Conservation (phyloP, 2,888 invertebrate genomes). For the Lithodes maja region DNA sequence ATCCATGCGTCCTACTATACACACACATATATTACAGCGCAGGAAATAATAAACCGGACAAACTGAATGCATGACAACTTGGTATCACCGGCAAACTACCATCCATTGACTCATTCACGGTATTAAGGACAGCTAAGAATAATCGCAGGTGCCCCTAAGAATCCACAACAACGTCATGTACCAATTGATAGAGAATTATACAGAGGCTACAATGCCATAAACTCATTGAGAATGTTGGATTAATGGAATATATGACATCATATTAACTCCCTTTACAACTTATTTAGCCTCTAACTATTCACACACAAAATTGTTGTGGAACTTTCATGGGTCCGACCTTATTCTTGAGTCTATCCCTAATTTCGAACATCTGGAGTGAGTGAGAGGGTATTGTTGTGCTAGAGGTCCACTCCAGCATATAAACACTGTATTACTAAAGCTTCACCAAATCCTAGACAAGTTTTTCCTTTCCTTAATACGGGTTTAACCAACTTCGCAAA, state of each 20-base stretch:
- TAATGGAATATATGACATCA: no score
- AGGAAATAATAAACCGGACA: slow-evolving; percentile 29
- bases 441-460: slow-evolving; percentile 2
- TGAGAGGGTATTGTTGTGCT: slow-evolving; percentile 24
- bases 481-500: neutral
- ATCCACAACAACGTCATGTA: no score
- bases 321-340: no score
- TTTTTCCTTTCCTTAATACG: slow-evolving; percentile 17
- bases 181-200: no score
- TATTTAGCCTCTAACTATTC: no score
- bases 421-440: slow-evolving; percentile 28
- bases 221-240: no score
- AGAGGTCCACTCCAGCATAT: slow-evolving; percentile 35
- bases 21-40: neutral
- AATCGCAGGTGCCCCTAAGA: no score
- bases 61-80: slow-evolving; percentile 47
- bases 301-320: no score
- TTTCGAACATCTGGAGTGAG: slow-evolving; percentile 34
- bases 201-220: no score
- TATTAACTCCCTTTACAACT: no score
- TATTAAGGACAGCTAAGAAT: neutral
- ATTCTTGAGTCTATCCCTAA: neutral
- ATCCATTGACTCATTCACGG: slow-evolving; percentile 32
- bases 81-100: slow-evolving; percentile 24
- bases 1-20: no score